Percentiles rank a stretch among this genome's conserved stretches.
These are phyloP conservation scores for Alauda arvensis DNA, from an alignment of 2,797 vertebrate genomes.

Conservation along the genomic window DNA sequence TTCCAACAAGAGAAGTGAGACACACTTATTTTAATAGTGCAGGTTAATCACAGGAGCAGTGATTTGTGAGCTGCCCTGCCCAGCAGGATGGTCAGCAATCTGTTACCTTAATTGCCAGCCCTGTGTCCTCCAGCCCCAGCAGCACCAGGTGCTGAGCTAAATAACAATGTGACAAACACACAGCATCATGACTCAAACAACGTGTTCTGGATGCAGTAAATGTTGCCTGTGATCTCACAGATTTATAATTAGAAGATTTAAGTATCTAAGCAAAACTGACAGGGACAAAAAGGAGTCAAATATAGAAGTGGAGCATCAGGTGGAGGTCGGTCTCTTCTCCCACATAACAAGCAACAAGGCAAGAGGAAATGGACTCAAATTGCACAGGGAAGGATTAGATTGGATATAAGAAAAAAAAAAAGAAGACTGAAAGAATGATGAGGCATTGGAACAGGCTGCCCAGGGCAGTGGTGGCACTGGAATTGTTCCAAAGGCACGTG, in stretches of 20 bases:
- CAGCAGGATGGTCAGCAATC: conserved; percentile 10
- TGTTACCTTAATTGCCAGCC: neutral
- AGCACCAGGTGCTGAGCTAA: conserved; percentile 34
- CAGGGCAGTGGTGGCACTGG: neutral
- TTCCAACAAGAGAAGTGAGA: neutral
- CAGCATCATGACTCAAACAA: neutral
- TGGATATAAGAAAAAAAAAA: neutral
- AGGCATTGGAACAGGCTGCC: neutral
- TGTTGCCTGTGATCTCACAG: conserved; percentile 2
- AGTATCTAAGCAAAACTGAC: neutral
- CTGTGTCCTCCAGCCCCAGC: neutral
- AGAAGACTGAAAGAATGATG: neutral
- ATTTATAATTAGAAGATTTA: conserved; percentile 14
- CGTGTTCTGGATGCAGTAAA: neutral
- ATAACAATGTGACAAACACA: neutral
- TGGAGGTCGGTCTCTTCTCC: neutral
- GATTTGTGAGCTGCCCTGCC: neutral
- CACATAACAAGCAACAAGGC: neutral
- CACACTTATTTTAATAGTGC: neutral
- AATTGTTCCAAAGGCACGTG: neutral
- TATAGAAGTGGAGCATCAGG: neutral
- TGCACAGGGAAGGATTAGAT: neutral
- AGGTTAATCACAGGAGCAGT: neutral
- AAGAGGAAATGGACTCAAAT: neutral
- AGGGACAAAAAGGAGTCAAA: conserved; percentile 11